These are phyloP conservation scores for Sakesphorus luctuosus DNA, from an alignment of 2,113 vertebrate species.

Conservation along the genomic window DNA sequence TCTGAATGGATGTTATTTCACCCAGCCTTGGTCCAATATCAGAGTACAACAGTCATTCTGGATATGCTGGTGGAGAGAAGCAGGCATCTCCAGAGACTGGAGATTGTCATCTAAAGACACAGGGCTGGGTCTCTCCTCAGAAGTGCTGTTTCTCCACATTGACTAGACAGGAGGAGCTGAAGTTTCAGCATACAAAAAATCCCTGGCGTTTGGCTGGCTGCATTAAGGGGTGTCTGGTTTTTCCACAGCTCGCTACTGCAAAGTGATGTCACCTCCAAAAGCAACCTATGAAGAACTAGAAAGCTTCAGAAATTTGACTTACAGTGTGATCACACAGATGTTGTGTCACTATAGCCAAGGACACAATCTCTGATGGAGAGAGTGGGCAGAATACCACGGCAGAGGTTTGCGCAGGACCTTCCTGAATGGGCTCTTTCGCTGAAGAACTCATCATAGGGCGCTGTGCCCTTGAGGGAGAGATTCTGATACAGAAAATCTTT, in stretches of 20 bases:
- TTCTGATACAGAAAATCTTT: not conserved
- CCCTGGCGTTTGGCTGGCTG: not conserved
- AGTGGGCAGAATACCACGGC: fast-evolving
- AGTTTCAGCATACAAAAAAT: not conserved
- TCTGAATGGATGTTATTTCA: not conserved
- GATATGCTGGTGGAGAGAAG: not conserved
- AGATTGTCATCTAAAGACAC: not conserved
- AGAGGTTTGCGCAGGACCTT: not conserved
- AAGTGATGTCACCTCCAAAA: not conserved
- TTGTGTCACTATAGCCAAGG: not conserved
- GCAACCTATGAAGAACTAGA: not conserved
- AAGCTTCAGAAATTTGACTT: not conserved
- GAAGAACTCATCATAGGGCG: not conserved
- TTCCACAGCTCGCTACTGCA: not conserved
- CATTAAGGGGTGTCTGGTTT: not conserved
- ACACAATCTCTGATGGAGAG: not conserved
- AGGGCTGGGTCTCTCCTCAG: not conserved
- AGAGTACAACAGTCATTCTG: not conserved
- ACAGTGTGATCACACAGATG: fast-evolving
- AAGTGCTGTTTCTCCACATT: not conserved
- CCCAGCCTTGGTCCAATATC: not conserved
- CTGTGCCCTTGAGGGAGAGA: fast-evolving
- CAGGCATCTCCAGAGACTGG: not conserved
- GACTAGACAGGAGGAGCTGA: not conserved
- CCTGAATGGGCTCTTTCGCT: not conserved